Evolutionary conservation across 2,888 invertebrate genomes (phyloP).

Genomic region (Nomada hirtipes): DNA sequence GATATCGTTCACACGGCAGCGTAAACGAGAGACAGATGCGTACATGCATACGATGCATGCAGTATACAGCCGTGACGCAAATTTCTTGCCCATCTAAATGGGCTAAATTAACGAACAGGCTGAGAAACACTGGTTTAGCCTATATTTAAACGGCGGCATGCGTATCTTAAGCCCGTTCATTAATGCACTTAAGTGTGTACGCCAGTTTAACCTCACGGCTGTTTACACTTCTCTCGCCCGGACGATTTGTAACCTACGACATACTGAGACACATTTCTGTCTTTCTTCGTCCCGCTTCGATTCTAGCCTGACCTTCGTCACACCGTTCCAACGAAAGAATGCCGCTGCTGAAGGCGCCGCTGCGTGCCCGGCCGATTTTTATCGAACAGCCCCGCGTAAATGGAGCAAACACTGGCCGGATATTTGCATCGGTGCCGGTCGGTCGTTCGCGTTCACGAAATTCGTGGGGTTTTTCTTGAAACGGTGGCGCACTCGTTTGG

Average conservation of each 20-base stretch:
- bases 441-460: background rate
- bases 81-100: conserved; percentile 27
- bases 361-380: conserved; percentile 9
- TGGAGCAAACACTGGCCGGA: background rate
- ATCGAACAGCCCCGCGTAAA: background rate
- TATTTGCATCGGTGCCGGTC: background rate
- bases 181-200: conserved; percentile 59
- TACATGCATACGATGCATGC: too few relatives aligned
- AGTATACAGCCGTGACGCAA: conserved; percentile 16
- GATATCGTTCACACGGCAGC: conserved; percentile 24
- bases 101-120: conserved; percentile 30
- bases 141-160: conserved; percentile 65
- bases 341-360: conserved; percentile 21
- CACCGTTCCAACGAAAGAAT: conserved; percentile 31
- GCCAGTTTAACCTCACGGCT: conserved; percentile 59
- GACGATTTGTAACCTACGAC: conserved; percentile 61
- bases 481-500: too few relatives aligned
- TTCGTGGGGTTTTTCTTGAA: too few relatives aligned
- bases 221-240: conserved; percentile 50
- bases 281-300: conserved; percentile 1
- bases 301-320: conserved; percentile 50
- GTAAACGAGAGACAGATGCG: background rate
- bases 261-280: conserved; percentile 47
- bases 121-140: conserved; percentile 63
- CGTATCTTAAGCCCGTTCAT: conserved; percentile 64